Conservation (phyloP, 2,888 invertebrate genomes). For the Troilus luridus region DNA sequence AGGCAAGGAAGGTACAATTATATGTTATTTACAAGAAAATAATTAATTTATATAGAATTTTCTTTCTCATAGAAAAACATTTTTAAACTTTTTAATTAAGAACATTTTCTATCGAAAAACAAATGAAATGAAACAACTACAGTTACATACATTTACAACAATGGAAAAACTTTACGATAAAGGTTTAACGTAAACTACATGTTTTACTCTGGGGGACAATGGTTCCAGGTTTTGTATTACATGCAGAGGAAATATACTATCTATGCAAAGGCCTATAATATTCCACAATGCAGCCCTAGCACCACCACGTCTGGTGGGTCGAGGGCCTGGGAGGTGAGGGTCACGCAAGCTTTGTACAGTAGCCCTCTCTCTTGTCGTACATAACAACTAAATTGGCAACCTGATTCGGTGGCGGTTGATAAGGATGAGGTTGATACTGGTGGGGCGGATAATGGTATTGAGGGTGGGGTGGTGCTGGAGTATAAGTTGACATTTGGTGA, state of each 20-base stretch:
- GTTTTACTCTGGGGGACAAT: background rate
- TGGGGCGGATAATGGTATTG: conserved; percentile 54
- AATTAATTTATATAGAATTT: conserved; percentile 7
- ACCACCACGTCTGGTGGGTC: conserved; percentile 51
- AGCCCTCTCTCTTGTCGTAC: conserved; percentile 65
- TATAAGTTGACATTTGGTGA: conserved; percentile 61
- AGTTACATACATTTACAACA: conserved; percentile 12
- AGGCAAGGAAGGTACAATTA: conserved; percentile 5
- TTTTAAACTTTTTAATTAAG: background rate
- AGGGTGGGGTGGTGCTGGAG: conserved; percentile 53
- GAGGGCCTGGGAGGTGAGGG: conserved; percentile 60
- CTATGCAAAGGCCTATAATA: conserved; percentile 23
- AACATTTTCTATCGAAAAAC: conserved; percentile 27
- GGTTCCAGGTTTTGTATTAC: conserved; percentile 16
- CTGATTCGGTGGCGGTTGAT: conserved; percentile 55
- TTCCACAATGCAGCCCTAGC: conserved; percentile 32
- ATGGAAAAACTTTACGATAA: background rate
- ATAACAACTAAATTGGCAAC: conserved; percentile 65
- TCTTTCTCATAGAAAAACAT: background rate
- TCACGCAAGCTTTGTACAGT: conserved; percentile 66
- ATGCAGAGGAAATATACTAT: conserved; percentile 33
- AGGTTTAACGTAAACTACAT: conserved; percentile 14
- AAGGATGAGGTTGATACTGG: conserved; percentile 60
- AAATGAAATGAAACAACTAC: conserved; percentile 17
- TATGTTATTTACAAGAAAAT: conserved; percentile 27